Evolutionary conservation across 2,113 vertebrate species (phyloP).

Genomic region (Leptodactylus fuscus): DNA sequence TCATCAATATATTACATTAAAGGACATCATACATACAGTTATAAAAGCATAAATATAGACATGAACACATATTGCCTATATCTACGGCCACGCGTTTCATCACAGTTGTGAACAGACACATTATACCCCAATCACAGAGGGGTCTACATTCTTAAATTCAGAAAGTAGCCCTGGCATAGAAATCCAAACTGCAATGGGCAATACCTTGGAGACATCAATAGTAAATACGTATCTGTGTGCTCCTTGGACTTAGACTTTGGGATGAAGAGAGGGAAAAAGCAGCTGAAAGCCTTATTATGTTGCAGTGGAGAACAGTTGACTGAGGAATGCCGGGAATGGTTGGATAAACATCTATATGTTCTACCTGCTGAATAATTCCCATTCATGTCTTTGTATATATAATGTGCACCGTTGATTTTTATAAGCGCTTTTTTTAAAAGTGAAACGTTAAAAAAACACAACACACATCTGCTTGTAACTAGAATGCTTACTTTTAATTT

Average conservation of each 20-base stretch:
- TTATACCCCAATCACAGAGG: slow-evolving; percentile 17
- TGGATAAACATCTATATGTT: slow-evolving; percentile 41
- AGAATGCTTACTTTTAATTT: background rate
- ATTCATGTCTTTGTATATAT: slow-evolving; percentile 19
- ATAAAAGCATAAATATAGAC: background rate
- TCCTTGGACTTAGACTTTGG: background rate
- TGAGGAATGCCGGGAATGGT: slow-evolving; percentile 31
- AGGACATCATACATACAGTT: background rate
- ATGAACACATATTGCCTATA: background rate
- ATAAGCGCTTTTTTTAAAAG: background rate
- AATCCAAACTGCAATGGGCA: slow-evolving; percentile 15
- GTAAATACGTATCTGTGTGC: slow-evolving; percentile 42
- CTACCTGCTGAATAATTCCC: slow-evolving; percentile 45
- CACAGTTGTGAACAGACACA: no score
- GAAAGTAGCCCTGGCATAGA: slow-evolving; percentile 18
- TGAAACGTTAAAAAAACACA: background rate
- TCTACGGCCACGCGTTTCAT: no score
- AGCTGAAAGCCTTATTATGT: slow-evolving; percentile 40
- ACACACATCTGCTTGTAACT: background rate
- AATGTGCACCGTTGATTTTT: background rate
- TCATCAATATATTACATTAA: no score
- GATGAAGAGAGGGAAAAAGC: background rate
- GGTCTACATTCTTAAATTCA: slow-evolving; percentile 1
- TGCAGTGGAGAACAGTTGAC: slow-evolving; percentile 28
- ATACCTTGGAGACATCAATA: slow-evolving; percentile 37